A percentile compares a stretch with the other conserved stretches of the same genome.
phyloP scores from a whole-genome alignment of 2,888 invertebrate species.

The Lepidonotus clava region DNA sequence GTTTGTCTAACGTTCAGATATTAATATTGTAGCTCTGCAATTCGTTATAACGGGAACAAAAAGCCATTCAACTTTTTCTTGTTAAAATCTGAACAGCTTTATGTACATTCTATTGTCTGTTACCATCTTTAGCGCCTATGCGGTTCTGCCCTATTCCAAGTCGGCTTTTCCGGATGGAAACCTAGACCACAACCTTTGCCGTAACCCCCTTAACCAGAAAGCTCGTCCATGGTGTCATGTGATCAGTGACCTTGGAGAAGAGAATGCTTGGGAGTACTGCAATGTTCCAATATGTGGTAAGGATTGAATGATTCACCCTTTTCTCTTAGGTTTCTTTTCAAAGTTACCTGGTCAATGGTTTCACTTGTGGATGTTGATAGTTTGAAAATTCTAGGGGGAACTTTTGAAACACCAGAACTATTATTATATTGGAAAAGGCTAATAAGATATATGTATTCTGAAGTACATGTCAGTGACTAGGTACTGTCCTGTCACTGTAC shows the following conservation, averaged over 20 bases:
- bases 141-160: background rate
- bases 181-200: background rate
- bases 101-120: background rate
- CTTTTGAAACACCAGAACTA: background rate
- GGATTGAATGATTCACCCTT: background rate
- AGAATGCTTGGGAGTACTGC: conserved; percentile 12
- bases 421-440: background rate
- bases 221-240: conserved; percentile 3
- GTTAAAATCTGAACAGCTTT: background rate
- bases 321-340: background rate
- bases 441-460: background rate
- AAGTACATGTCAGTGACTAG: background rate
- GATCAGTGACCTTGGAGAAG: background rate
- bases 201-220: background rate
- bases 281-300: background rate
- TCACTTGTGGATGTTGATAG: too few relatives aligned
- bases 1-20: background rate
- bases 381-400: background rate
- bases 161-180: conserved; percentile 4
- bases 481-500: background rate
- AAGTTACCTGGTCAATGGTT: too few relatives aligned
- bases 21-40: background rate
- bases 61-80: background rate
- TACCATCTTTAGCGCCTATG: background rate
- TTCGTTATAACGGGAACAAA: background rate